Conservation (phyloP, 2,888 invertebrate species). For the Cephus rjabovi region DNA sequence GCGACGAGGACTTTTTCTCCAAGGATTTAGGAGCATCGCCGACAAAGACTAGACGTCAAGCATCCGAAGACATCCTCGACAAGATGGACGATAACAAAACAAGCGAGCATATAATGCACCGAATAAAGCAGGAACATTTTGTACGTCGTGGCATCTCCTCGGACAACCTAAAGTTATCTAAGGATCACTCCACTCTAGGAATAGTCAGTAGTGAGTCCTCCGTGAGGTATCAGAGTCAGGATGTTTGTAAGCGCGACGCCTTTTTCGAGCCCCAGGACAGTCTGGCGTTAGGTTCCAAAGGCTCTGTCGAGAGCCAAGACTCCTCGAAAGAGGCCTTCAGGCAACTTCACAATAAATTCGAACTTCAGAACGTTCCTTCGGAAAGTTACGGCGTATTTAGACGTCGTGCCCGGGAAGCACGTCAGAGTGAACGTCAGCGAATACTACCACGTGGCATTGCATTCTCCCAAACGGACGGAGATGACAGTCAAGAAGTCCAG, state of each 20-base stretch:
- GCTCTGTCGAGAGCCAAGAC: slow-evolving; percentile 8
- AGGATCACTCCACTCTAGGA: slow-evolving; percentile 37
- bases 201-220: slow-evolving; percentile 16
- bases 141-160: slow-evolving; percentile 55
- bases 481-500: slow-evolving; percentile 1
- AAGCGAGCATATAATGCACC: slow-evolving; percentile 16
- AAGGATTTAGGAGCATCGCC: slow-evolving; percentile 8
- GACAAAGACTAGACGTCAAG: slow-evolving; percentile 40
- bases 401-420: slow-evolving; percentile 33
- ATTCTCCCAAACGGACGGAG: slow-evolving; percentile 1
- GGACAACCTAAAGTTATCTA: slow-evolving; percentile 48
- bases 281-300: neutral
- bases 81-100: slow-evolving; percentile 36
- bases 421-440: slow-evolving; percentile 30
- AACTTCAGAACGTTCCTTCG: slow-evolving; percentile 49
- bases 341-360: slow-evolving; percentile 55
- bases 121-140: slow-evolving; percentile 36
- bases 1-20: neutral
- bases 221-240: slow-evolving; percentile 35
- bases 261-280: slow-evolving; percentile 11
- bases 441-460: slow-evolving; percentile 2
- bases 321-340: slow-evolving; percentile 46
- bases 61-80: slow-evolving; percentile 53
- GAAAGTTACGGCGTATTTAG: slow-evolving; percentile 59
- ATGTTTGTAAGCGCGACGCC: slow-evolving; percentile 6